Evolutionary conservation across 2,888 invertebrate genomes (phyloP), one percentile per base, ranked within the genome.

Genomic region (Empis stercorea): DNA sequence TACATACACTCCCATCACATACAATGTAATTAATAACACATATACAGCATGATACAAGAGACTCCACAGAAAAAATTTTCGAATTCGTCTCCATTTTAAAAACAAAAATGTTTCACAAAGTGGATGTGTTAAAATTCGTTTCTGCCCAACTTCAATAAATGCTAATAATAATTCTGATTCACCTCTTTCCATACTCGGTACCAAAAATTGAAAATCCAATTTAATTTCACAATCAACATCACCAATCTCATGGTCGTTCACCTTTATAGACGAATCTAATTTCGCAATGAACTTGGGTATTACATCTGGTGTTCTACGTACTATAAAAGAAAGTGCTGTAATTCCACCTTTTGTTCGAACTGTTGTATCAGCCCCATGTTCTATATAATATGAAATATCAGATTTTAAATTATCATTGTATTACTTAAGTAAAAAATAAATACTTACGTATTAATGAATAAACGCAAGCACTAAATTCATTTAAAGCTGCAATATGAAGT

Each of bases 141-240:
- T 80, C 54, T 84, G 84, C 2, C 87, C 87, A 2, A 86, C 86
- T 73, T 87, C 84, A 43, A 85, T 79, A 56, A 85, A 80, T 37
- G 82, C 77, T 20, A 84, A 61, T 17, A 86, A 65, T 20, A 85
- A 68, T 56, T 81, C 82, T 0, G 82, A 79, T 64, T 86, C 85
- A 5, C 83, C 80, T 46, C 78, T 71, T 6, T 75, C 71, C 39
- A 78, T 57, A 53, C 75, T 67, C 44, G 82, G 79, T 53, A 85
- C 76, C 54, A 82, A 64, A 45, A 80, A 62, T 11, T 73, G 66
- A 55, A 77, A 78, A 60, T 83, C 81, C 44, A 83, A 62, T 62
- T 79, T 82, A 3, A 88, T 73, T 63, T 88, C 87, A 57, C 88
- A 88, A 60, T 89, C 88, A 0, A 87, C 84, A 56, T 89, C 88